Evolutionary conservation across 64 coral and sea anemone genomes (phyloP), one percentile per base, ranked within the genome.

Genomic region (Dendrophyllia cribrosa): DNA sequence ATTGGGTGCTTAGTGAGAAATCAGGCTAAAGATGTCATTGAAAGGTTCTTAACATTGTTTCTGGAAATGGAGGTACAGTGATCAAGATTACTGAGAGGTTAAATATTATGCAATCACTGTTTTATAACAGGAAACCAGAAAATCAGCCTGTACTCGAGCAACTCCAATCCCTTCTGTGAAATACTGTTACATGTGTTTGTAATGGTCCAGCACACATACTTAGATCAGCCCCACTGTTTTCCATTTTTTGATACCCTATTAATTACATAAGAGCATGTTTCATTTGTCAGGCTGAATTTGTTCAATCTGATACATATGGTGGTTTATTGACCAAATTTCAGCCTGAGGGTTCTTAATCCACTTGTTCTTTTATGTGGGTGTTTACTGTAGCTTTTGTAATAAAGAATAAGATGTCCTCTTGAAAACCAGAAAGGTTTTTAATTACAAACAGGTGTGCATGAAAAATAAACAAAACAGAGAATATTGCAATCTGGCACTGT

Each of bases 331-430:
- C 64, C 64, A 66, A 66, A 66, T 66, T 21, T 66, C 64, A 66
- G 64, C 64, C 64, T 66, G 64, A 15, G 16, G 64, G 64, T 66
- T 66, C 17, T 66, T 4, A 66, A 66, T 66, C 64, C 64, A 66
- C 64, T 66, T 14, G 64, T 66, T 66, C 64, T 66, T 66, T 66
- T 66, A 66, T 66, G 10, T 15, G 64, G 64, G 10, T 66, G 64
- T 66, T 66, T 66, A 9, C 19, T 66, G 64, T 66, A 66, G 19
- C 16, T 66, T 66, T 66, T 66, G 64, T 66, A 66, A 66, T 66
- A 66, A 66, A 66, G 64, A 66, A 66, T 66, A 66, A 66, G 64
- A 66, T 66, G 64, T 66, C 64, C 64, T 66, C 64, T 66, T 66
- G 63, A 66, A 66, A 66, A 66, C 63, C 64, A 66, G 64, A 34